Evolutionary conservation across 2,113 vertebrate species (phyloP), one percentile per base, ranked within the genome.

Genomic region (Nanger granti): DNA sequence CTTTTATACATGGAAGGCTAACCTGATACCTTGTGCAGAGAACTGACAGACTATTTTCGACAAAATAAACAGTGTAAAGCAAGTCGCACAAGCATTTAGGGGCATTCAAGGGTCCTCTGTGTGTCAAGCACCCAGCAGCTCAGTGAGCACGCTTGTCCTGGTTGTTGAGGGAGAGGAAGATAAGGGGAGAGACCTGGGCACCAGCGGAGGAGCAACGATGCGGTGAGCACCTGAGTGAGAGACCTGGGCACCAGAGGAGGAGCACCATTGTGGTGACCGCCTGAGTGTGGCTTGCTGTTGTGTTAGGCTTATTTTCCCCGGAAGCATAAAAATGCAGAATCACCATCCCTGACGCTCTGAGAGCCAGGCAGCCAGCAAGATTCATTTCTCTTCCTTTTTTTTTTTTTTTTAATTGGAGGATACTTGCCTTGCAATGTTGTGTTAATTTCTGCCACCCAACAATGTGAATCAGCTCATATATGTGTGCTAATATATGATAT

Each of bases 1-100:
- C 95, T 96, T 89, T 86, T 59, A 92, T 94, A 83, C 93, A 64
- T 60, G 89, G 89, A 93, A 93, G 89, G 41, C 26, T 91, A 92
- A 96, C 93, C 57, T 24, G 52, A 95, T 62, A 95, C 64, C 31
- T 94, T 97, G 31, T 84, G 28, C 11, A 89, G 66, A 95, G 55
- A 97, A 95, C 7, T 91, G 88, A 95, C 12, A 20, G 47, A 79
- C 82, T 94, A 9, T 86, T 95, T 94, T 62, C 10, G 44, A 44
- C 29, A 84, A 85, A 94, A 95, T 73, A 91, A 89, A 93, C 13
- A 90, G 47, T 31, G 10, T 37, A 97, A 95, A 95, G 31, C 66
- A 95, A 89, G 79, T 14, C 34, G 15, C 62, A 87, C 22, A 76
- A 84, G 34, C 94, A 64, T 64, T 97, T 95, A 59, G 79, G 80